Evolutionary conservation across 2,888 invertebrate genomes (phyloP), one percentile per base, ranked within the genome.

Genomic region (Cremastinae sp.): DNA sequence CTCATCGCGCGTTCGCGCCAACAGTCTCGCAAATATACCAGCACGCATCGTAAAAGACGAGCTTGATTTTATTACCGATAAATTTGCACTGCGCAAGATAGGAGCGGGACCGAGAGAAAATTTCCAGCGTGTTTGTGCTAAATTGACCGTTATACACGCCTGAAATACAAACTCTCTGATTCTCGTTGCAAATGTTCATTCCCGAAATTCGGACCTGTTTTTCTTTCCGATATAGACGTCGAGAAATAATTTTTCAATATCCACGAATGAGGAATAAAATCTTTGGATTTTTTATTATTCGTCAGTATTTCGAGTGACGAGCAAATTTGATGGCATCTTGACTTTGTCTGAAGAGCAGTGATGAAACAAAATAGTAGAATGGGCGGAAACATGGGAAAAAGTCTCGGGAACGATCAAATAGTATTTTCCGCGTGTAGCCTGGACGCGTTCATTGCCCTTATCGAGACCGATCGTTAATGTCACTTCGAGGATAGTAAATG

Each of bases 61-160:
- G 81, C 55, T 82, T 84, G 84, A 85, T 86, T 87, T 87, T 87
- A 86, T 87, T 81, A 82, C 83, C 83, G 84, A 83, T 86, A 87
- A 87, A 86, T 87, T 86, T 85, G 78, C 83, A 80, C 82, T 80
- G 78, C 76, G 75, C 75, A 62, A 72, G 69, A 79, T 71, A 74
- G 73, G 65, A 74, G 69, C 65, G 72, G 58, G 66, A 78, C 62
- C 64, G 74, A 71, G 73, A 78, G 58, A 73, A 70, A 59, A 75
- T 62, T 64, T 78, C 49, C 43, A 56, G 72, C 51, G 49, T 22
- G 55, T 41, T 55, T 37, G 45, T 28, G 43, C 22, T 55, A 35
- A 47, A 66, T 51, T 66, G 28, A 49, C 51, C 73, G 59, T 51
- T 59, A 37, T 55, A 47, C 51, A 69, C 56, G 47, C 64, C 58